These are phyloP conservation scores for Spheniscus mendiculus DNA, from an alignment of 2,113 vertebrate genomes.

Conservation along the genomic window DNA sequence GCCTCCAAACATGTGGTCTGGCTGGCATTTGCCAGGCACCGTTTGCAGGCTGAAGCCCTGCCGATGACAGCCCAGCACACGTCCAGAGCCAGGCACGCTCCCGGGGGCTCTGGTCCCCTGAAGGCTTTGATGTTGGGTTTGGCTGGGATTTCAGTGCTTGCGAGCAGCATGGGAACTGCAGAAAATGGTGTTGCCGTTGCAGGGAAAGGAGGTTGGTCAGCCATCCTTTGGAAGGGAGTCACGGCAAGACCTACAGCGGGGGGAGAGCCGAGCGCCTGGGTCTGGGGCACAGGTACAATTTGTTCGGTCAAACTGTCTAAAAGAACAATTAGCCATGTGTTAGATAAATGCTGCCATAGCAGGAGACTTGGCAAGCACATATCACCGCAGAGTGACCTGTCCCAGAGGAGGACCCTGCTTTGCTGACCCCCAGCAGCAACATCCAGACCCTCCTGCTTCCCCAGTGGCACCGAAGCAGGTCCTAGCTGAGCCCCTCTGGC, in stretches of 20 bases:
- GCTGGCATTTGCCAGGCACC: neutral
- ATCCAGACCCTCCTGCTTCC: neutral
- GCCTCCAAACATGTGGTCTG: neutral
- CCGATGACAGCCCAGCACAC: accelerated
- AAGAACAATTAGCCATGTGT: accelerated
- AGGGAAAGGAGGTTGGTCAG: neutral
- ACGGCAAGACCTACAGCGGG: neutral
- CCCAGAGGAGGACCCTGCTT: neutral
- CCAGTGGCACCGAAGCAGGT: neutral
- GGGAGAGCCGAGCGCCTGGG: accelerated
- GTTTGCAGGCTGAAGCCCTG: neutral
- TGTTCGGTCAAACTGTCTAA: accelerated
- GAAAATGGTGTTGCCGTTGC: neutral
- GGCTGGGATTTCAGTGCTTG: neutral
- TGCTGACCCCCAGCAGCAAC: neutral
- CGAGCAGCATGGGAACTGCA: neutral
- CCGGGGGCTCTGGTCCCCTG: neutral
- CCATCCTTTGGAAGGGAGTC: neutral
- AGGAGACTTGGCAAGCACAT: neutral
- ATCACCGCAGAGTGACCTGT: too few species aligned
- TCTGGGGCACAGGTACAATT: accelerated
- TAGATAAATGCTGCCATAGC: neutral
- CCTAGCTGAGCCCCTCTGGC: neutral
- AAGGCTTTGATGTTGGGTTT: neutral
- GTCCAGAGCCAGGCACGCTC: neutral